Evolutionary conservation across 2,113 vertebrate genomes (phyloP).

Genomic region (Piaya cayana): DNA sequence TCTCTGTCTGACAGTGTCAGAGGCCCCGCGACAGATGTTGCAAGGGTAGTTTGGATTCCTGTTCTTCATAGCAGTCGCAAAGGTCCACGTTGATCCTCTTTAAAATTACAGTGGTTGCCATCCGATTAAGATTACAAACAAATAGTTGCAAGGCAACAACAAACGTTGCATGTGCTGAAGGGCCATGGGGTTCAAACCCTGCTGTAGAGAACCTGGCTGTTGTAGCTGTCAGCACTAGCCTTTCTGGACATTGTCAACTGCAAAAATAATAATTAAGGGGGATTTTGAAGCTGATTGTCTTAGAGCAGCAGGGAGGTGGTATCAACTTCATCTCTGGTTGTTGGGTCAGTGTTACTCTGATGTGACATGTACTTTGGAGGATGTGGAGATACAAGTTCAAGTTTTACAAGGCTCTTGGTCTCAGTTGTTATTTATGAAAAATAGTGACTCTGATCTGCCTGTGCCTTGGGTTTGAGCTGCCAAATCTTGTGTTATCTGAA

Average conservation of each 20-base stretch:
- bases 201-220: background rate
- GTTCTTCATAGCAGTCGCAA: background rate
- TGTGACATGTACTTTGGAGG: background rate
- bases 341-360: background rate
- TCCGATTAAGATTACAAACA: background rate
- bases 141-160: background rate
- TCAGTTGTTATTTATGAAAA: background rate
- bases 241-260: background rate
- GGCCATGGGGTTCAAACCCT: background rate
- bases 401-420: background rate
- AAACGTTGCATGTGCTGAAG: rapidly evolving
- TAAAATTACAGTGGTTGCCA: background rate
- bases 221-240: background rate
- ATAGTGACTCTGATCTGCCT: background rate
- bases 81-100: background rate
- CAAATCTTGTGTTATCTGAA: rapidly evolving
- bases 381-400: background rate
- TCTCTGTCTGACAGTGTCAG: background rate
- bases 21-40: rapidly evolving
- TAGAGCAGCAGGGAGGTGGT: background rate
- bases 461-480: background rate
- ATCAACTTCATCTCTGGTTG: background rate
- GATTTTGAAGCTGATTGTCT: background rate
- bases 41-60: background rate
- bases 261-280: background rate